Evolutionary conservation across 1,140 invertebrate genomes (phyloP), one percentile per base, ranked within the genome.

Genomic region (Drosophila santomea): DNA sequence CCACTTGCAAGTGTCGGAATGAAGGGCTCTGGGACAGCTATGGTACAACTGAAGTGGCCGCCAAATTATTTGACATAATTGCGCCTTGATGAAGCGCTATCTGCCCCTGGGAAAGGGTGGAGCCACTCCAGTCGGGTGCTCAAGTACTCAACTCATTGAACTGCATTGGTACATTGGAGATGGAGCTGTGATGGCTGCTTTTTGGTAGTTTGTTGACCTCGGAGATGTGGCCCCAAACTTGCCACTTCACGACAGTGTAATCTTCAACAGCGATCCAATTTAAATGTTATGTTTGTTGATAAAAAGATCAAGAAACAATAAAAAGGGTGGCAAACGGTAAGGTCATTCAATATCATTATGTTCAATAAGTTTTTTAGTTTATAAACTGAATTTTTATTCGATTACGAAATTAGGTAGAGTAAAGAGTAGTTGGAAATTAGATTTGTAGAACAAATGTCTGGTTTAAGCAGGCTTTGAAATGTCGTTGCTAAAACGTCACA

Each of bases 1-100:
- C 62, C 80, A 89, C 84, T 88, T 88, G 76, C 63, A 55, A 78
- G 66, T 67, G 66, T 64, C 52, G 47, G 55, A 71, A 51, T 38
- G 47, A 20, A 52, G 45, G 48, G 47, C 12, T 25, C 15, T 15
- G 5, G 43, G 15, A 48, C 44, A n/a, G 59, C 44, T 51, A 5
- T 17, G 35, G 20, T 41, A 32, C 6, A 39, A 44, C 50, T 79
- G 74, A 64, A 88, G 71, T 81, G 82, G 72, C 62, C 78, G 75
- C 57, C 62, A 50, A 71, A 80, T 91, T 81, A 91, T 91, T 84
- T 73, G 66, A 74, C 78, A 73, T 91, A 91, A 91, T 90, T 86
- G 77, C 78, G 64, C 80, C 88, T 72, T 91, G 83, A 91, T 75
- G 77, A 41, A 35, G 74, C 62, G 66, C 43, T 78, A 78, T 85